Percentiles rank a stretch among this genome's conserved stretches.
These are phyloP conservation scores for Campylomormyrus numenius DNA, from an alignment of 2,113 vertebrate genomes.

Conservation along the genomic window DNA sequence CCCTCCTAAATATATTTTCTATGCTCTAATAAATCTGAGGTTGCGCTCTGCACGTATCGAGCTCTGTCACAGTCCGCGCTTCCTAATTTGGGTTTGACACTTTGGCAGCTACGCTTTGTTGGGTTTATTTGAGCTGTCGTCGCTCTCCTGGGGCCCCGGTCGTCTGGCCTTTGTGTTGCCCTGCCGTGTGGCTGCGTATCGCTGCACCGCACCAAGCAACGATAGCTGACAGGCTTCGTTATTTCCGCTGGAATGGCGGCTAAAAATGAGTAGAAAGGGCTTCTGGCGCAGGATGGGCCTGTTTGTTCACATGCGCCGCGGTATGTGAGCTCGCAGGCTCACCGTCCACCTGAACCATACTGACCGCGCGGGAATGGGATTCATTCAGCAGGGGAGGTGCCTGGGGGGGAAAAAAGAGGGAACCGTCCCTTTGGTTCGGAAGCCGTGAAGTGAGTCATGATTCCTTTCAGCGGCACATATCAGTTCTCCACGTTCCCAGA, in stretches of 20 bases:
- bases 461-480: not conserved
- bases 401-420: not conserved
- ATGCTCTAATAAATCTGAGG: not conserved
- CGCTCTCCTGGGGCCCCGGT: not conserved
- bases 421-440: not conserved
- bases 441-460: not conserved
- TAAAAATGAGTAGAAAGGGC: not conserved
- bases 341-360: not conserved
- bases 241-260: not conserved
- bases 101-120: not conserved
- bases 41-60: not conserved
- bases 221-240: not conserved
- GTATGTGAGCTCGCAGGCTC: not conserved
- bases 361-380: not conserved
- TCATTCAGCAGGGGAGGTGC: not conserved
- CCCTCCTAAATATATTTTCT: not conserved
- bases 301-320: not conserved
- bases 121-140: not conserved
- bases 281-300: not conserved
- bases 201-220: not conserved
- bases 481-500: not conserved
- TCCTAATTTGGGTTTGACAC: conserved; percentile 3
- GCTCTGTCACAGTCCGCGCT: not conserved
- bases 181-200: not conserved
- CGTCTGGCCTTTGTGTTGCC: not conserved